Evolutionary conservation across 2,888 invertebrate species (phyloP), one percentile per base, ranked within the genome.

Genomic region (Schizotus pectinicornis): DNA sequence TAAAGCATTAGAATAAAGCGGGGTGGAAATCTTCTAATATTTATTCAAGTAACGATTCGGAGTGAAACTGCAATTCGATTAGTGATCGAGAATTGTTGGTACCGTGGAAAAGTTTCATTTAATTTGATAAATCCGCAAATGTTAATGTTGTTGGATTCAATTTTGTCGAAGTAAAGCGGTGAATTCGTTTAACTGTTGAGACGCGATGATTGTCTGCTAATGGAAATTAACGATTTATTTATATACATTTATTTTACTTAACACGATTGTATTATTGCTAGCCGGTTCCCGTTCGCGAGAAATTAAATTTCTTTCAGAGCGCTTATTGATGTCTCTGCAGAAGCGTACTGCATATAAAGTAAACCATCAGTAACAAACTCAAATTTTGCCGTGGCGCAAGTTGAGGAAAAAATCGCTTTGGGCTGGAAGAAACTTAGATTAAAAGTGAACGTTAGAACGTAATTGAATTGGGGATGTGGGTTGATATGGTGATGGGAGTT

Each of bases 301-400:
- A 55, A 55, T 55, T 55, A 48, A 48, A 55, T 55, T 55, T 55
- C 53, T 46, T 46, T 47, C 54, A 39, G 54, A 41, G 33, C 42
- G 41, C 36, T 48, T 55, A 55, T 55, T 41, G 48, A 55, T 55
- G 48, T 42, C 47, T 55, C 42, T 43, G n/a, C 46, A 38, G 33
- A 41, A 48, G 46, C 48, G 22, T 33, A 34, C 41, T 48, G 54
- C 54, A 48, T 55, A 47, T 55, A 38, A 55, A 55, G 47, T 55
- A 55, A 8, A 46, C 9, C 36, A 45, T 31, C 38, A 39, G 34
- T 31, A 43, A 49, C 11, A 47, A 49, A 46, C 35, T 46, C 14
- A 35, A 35, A 46, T 11, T 43, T 31, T n/a, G 7, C 8, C 14
- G 2, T 8, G 12, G n/a, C n/a, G 13, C 14, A 35, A 46, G 35